A percentile compares a stretch with the other conserved stretches of the same genome.
These are phyloP conservation scores for Zhuqinia jingwanae DNA, from an alignment of 2,888 invertebrate genomes.

Conservation along the genomic window DNA sequence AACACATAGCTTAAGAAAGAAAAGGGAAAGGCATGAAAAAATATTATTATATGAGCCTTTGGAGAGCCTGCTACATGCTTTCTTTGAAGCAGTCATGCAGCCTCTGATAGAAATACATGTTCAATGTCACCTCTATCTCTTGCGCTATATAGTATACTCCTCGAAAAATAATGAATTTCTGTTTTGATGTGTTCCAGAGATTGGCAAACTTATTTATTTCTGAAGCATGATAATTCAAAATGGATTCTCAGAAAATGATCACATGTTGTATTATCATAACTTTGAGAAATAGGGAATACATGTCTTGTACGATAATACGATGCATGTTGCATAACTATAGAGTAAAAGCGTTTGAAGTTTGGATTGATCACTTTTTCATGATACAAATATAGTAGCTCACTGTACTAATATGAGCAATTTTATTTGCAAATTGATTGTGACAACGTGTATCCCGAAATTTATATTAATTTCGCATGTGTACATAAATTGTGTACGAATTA, in stretches of 20 bases:
- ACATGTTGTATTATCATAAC: no score
- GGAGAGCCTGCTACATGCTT: neutral
- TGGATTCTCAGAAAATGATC: neutral
- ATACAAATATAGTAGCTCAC: neutral
- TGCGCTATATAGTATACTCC: no score
- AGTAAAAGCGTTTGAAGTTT: no score
- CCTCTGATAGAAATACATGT: no score
- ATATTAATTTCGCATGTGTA: no score
- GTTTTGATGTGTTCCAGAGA: constrained; percentile 4
- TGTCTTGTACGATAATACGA: no score
- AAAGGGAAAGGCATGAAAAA: neutral
- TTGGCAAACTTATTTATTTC: constrained; percentile 54
- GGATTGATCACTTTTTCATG: neutral
- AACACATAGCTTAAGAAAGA: constrained; percentile 45
- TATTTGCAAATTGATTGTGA: no score
- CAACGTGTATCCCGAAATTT: no score
- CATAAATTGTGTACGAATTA: no score
- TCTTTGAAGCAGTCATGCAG: no score
- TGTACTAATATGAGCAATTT: neutral
- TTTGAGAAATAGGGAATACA: no score
- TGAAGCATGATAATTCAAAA: constrained; percentile 13
- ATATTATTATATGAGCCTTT: neutral
- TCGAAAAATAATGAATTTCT: neutral
- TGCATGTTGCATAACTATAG: neutral
- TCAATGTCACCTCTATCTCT: no score